A percentile compares a stretch with the other conserved stretches of the same genome.
Conservation (phyloP, 2,888 invertebrate genomes). For the Hymenopus coronatus region DNA sequence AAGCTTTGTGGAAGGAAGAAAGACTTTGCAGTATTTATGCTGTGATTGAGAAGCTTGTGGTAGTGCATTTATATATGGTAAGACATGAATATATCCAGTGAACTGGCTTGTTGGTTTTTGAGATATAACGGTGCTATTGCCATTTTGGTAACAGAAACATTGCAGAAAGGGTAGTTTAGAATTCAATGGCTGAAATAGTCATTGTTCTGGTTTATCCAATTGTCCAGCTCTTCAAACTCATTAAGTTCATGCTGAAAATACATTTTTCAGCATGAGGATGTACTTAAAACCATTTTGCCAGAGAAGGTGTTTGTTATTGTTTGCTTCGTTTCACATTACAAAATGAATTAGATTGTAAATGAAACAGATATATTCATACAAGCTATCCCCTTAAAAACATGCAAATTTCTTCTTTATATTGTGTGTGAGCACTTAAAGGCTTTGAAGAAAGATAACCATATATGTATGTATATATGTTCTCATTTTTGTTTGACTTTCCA, state of each 20-base stretch:
- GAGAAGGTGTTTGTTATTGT: neutral
- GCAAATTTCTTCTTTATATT: neutral
- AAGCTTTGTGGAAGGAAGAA: neutral
- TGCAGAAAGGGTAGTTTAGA: neutral
- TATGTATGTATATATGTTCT: neutral
- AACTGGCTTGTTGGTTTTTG: neutral
- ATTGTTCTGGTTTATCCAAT: neutral
- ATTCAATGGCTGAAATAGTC: neutral
- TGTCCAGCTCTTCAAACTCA: neutral
- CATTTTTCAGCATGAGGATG: neutral
- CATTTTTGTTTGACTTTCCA: neutral
- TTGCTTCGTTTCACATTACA: neutral
- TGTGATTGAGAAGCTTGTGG: neutral
- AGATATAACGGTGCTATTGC: neutral
- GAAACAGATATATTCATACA: neutral
- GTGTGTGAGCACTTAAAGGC: neutral
- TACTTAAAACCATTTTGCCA: neutral
- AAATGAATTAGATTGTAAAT: neutral
- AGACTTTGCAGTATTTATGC: neutral
- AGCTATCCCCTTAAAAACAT: neutral
- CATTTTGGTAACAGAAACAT: neutral
- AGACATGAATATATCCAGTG: neutral
- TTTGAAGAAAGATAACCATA: neutral
- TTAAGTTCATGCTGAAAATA: neutral
- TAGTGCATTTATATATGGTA: neutral